Percentiles rank a stretch among this genome's conserved stretches.
These are phyloP conservation scores for Hypsibius dujardini DNA, from an alignment of 1,140 invertebrate genomes.

Conservation along the genomic window DNA sequence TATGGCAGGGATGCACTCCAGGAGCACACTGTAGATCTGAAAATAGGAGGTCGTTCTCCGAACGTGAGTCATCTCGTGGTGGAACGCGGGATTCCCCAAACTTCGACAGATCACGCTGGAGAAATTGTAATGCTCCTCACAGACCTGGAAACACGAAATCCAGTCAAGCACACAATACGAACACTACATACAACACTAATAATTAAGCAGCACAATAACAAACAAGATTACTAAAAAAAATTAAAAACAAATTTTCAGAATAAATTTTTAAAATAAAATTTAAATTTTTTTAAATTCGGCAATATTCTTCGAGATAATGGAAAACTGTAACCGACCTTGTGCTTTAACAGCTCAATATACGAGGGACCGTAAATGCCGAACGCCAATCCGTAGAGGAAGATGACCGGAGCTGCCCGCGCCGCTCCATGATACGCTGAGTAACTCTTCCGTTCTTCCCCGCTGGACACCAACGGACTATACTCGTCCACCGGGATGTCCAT, in stretches of 20 bases:
- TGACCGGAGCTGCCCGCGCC: not conserved
- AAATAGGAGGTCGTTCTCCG: not conserved
- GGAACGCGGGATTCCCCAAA: not conserved
- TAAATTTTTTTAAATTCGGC: too few species aligned
- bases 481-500: too few species aligned
- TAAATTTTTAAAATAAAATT: too few species aligned
- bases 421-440: not conserved
- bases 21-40: not conserved
- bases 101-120: not conserved
- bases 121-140: not conserved
- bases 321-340: not conserved
- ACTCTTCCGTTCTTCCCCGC: not conserved
- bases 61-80: not conserved
- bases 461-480: not conserved
- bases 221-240: too few species aligned
- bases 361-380: slow-evolving; percentile 1
- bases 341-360: not conserved
- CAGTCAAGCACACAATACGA: too few species aligned
- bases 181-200: too few species aligned
- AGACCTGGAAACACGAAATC: not conserved
- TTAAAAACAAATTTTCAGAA: too few species aligned
- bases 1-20: not conserved
- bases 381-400: not conserved
- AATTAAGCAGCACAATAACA: too few species aligned
- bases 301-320: too few species aligned